A percentile compares a stretch with the other conserved stretches of the same genome.
Evolutionary conservation across 1,140 invertebrate species (phyloP).

Genomic region (Ceratoteleas bidentatus): DNA sequence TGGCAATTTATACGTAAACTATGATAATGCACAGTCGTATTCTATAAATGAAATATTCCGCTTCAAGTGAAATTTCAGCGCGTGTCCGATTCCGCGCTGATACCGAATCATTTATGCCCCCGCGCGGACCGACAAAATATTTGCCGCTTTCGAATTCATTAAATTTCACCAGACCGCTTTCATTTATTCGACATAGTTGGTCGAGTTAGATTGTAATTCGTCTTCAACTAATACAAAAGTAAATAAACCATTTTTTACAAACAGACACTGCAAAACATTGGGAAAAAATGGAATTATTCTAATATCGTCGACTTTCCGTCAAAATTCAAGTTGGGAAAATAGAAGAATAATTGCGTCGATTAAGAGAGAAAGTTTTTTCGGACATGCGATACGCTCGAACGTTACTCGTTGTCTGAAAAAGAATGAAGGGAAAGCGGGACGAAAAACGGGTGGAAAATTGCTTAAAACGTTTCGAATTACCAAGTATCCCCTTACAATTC

Average conservation of each 20-base stretch:
- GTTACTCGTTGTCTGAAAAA: neutral
- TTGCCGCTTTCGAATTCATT: neutral
- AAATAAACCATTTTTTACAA: too few species aligned
- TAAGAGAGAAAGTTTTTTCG: neutral
- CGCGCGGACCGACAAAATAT: neutral
- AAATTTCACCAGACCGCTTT: neutral
- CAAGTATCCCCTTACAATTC: constrained; percentile 19
- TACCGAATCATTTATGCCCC: neutral
- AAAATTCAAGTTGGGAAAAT: neutral
- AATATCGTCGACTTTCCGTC: too few species aligned
- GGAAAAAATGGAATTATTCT: too few species aligned
- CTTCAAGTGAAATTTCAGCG: constrained; percentile 1
- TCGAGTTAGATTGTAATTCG: constrained; percentile 4
- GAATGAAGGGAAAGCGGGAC: neutral
- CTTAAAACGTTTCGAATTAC: constrained; percentile 23
- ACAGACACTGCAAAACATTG: too few species aligned
- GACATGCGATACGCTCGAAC: neutral
- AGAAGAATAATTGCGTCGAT: neutral
- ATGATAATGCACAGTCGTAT: neutral
- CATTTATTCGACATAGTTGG: constrained; percentile 1
- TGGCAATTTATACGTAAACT: constrained; percentile 1
- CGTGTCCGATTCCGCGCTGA: neutral
- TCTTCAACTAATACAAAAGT: too few species aligned
- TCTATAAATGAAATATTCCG: constrained; percentile 5
- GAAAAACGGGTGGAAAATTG: constrained; percentile 8